phyloP scores from a whole-genome alignment of 2,113 vertebrate species.

The Rostratula benghalensis region DNA sequence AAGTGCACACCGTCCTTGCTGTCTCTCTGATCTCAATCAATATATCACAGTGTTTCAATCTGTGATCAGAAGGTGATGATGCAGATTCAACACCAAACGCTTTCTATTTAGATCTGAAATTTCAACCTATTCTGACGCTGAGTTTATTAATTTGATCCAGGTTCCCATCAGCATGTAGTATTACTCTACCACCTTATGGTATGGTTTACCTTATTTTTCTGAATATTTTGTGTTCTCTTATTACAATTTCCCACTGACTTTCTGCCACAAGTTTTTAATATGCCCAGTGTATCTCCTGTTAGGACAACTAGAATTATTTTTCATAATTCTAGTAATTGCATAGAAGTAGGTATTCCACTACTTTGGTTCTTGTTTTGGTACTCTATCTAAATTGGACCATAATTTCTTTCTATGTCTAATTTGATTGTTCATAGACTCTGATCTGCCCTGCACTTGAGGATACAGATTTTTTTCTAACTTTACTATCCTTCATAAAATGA shows the following conservation, averaged over 20 bases:
- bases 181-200: background rate
- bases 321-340: background rate
- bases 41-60: too few relatives aligned
- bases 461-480: background rate
- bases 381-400: background rate
- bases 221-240: background rate
- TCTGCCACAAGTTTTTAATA: background rate
- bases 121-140: background rate
- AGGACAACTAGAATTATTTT: background rate
- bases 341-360: background rate
- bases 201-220: background rate
- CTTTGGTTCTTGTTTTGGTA: background rate
- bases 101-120: background rate
- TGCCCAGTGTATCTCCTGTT: background rate
- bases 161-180: background rate
- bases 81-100: background rate
- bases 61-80: background rate
- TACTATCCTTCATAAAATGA: background rate
- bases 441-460: background rate
- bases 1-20: background rate
- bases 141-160: background rate
- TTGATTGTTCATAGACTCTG: background rate
- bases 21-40: background rate
- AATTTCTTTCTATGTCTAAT: background rate
- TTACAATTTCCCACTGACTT: background rate